Percentiles rank a stretch among this genome's conserved stretches.
Evolutionary conservation across 2,797 vertebrate species (phyloP).

Genomic region (Paedocypris micromegethes): DNA sequence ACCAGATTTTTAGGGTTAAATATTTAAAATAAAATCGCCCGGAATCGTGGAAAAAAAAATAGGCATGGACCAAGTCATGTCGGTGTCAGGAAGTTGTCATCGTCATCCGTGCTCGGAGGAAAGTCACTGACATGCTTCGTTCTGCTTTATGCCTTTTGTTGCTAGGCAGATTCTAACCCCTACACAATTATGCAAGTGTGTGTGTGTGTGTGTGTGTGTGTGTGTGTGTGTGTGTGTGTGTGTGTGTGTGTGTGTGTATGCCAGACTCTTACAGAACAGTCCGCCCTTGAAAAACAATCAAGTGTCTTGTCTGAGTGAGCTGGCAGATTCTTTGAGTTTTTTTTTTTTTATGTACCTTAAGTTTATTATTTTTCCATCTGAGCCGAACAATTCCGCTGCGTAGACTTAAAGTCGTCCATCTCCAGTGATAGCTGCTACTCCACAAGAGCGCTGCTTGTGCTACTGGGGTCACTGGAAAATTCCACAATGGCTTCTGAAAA

Average conservation of each 20-base stretch:
- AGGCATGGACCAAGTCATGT: too few relatives aligned
- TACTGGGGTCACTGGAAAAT: conserved; percentile 40
- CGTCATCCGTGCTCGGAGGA: conserved; percentile 16
- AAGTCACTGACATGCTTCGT: conserved; percentile 27
- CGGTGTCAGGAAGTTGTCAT: conserved; percentile 6
- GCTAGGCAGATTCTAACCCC: conserved; percentile 33
- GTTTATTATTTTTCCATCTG: too few relatives aligned
- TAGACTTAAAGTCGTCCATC: conserved; percentile 24
- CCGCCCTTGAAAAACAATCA: too few relatives aligned
- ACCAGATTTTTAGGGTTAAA: too few relatives aligned
- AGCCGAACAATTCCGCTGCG: too few relatives aligned
- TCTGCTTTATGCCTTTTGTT: conserved; percentile 24
- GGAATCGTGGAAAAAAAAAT: too few relatives aligned
- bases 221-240: neutral
- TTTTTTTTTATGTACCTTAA: too few relatives aligned
- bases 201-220: too few relatives aligned
- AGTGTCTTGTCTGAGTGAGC: too few relatives aligned
- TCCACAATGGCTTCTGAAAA: conserved; percentile 35
- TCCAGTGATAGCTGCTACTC: conserved; percentile 10
- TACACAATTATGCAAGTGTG: neutral
- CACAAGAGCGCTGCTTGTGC: neutral
- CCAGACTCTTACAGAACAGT: neutral
- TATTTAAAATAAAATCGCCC: too few relatives aligned
- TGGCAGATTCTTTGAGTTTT: too few relatives aligned
- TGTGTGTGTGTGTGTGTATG: neutral